These are phyloP conservation scores for Chloebia gouldiae DNA, from an alignment of 2,113 vertebrate genomes.

Conservation along the genomic window DNA sequence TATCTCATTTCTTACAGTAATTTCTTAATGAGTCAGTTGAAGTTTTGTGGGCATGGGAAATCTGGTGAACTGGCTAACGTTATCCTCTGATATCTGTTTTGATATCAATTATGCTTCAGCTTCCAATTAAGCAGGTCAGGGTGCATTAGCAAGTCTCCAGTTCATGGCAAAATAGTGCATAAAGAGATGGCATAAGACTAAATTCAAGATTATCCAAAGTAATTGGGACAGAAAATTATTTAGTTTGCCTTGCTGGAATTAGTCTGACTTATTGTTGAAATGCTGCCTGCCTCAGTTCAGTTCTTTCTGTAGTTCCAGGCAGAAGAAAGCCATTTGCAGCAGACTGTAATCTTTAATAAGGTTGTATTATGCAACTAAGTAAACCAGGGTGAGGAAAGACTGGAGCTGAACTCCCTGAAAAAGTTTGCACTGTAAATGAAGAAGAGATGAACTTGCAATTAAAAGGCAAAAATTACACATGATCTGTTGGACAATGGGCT, in stretches of 20 bases:
- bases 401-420: neutral
- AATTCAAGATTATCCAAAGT: constrained; percentile 52
- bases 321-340: constrained; percentile 44
- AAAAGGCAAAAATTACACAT: neutral
- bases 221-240: constrained; percentile 58
- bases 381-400: neutral
- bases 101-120: constrained; percentile 48
- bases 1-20: constrained; percentile 28
- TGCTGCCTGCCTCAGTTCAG: constrained; percentile 1
- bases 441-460: neutral
- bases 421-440: neutral
- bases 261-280: constrained; percentile 42
- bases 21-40: constrained; percentile 39
- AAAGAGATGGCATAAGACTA: constrained; percentile 26
- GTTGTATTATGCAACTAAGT: constrained; percentile 29
- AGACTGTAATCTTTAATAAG: constrained; percentile 41
- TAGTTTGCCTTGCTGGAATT: constrained; percentile 43
- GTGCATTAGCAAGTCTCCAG: neutral
- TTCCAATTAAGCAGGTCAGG: constrained; percentile 50
- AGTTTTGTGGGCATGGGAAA: constrained; percentile 24
- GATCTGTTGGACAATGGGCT: neutral
- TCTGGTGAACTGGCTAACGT: constrained; percentile 33
- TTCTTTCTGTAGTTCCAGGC: constrained; percentile 26
- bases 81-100: constrained; percentile 50
- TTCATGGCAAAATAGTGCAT: constrained; percentile 24